These are phyloP conservation scores for Euglossa dilemma DNA, from an alignment of 1,140 invertebrate genomes.

Conservation along the genomic window DNA sequence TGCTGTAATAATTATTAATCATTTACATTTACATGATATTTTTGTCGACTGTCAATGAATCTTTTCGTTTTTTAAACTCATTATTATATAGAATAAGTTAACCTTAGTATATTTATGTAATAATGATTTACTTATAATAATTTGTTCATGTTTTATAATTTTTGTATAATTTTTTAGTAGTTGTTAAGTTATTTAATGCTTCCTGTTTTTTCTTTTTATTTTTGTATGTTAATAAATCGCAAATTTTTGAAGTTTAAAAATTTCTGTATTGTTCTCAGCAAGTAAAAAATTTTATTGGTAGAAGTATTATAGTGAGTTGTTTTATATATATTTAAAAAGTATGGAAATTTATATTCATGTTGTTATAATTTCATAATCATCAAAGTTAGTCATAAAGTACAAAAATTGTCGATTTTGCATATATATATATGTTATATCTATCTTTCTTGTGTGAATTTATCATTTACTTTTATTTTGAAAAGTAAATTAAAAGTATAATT, in stretches of 20 bases:
- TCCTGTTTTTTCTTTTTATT: neutral
- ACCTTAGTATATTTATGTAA: conserved; percentile 72
- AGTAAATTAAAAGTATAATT: neutral
- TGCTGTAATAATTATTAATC: neutral
- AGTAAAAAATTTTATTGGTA: neutral
- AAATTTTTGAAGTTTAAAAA: neutral
- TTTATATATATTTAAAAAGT: neutral
- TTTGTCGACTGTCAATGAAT: neutral
- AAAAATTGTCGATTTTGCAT: neutral
- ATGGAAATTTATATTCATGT: neutral
- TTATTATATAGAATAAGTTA: conserved; percentile 44
- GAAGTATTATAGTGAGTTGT: neutral
- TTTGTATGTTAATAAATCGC: neutral
- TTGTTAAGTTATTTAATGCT: neutral
- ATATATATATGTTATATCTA: neutral
- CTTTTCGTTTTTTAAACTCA: neutral
- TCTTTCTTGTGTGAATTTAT: neutral
- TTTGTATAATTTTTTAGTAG: neutral
- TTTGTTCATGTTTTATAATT: neutral
- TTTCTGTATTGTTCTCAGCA: too few species aligned
- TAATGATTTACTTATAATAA: conserved; percentile 16
- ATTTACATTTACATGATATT: neutral
- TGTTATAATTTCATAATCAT: neutral
- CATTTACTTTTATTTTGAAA: neutral
- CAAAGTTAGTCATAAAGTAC: neutral